phyloP scores from a whole-genome alignment of 1,140 invertebrate genomes.

The Bombus waltoni region DNA sequence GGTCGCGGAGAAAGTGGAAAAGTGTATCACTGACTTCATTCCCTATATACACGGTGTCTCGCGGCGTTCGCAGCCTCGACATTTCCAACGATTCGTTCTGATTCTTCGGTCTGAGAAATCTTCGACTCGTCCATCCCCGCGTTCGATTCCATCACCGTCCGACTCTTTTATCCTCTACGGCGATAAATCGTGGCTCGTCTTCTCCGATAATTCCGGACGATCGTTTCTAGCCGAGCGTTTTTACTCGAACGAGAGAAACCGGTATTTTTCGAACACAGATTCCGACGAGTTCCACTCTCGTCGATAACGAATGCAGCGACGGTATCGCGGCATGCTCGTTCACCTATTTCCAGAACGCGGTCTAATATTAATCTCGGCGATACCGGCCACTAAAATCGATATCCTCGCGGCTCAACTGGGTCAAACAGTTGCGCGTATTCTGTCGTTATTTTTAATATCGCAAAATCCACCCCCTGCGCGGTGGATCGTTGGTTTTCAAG shows the following conservation, averaged over 20 bases:
- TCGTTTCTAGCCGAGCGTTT: background rate
- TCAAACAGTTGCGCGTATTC: conserved; percentile 53
- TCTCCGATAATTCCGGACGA: background rate
- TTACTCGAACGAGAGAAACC: background rate
- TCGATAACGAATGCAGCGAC: conserved; percentile 28
- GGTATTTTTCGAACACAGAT: background rate
- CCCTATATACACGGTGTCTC: conserved; percentile 45
- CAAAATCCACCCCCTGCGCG: conserved; percentile 7
- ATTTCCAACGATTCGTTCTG: background rate
- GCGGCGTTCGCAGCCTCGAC: background rate
- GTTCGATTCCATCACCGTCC: background rate
- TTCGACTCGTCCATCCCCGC: background rate
- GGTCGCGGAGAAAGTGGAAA: conserved; percentile 69
- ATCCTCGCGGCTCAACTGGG: conserved; percentile 30
- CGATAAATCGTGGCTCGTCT: background rate
- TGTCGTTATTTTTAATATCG: conserved; percentile 51
- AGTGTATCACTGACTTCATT: conserved; percentile 64
- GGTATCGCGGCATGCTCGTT: conserved; percentile 30
- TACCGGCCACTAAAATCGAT: conserved; percentile 53
- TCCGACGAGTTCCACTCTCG: background rate
- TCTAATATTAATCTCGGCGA: conserved; percentile 49
- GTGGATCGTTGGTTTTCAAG: background rate
- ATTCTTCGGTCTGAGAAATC: too few relatives aligned
- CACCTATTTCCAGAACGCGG: conserved; percentile 48
- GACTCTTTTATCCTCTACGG: background rate